phyloP scores from a whole-genome alignment of 2,113 vertebrate species.

The Chaenogobius annularis region DNA sequence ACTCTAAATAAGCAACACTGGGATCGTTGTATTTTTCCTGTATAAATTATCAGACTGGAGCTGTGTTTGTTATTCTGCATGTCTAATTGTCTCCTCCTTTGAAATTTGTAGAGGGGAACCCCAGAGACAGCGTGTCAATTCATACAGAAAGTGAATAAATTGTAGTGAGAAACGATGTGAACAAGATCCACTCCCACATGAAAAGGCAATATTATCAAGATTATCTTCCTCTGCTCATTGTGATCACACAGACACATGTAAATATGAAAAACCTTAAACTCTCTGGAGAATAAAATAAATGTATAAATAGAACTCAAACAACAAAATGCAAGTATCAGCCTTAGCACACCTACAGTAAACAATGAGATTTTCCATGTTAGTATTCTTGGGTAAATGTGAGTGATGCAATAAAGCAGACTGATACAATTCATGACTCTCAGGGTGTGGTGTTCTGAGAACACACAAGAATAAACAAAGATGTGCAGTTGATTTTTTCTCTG shows the following conservation, averaged over 20 bases:
- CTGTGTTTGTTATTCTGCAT: slow-evolving; percentile 41
- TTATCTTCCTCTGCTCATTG: slow-evolving; percentile 13
- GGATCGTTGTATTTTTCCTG: slow-evolving; percentile 13
- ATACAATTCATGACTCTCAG: slow-evolving; percentile 23
- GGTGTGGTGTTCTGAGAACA: slow-evolving; percentile 49
- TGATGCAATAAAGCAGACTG: not conserved
- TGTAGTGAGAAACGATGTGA: slow-evolving; percentile 48
- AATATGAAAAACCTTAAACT: slow-evolving; percentile 11
- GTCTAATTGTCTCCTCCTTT: slow-evolving; percentile 42
- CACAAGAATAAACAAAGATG: slow-evolving; percentile 57
- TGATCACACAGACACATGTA: slow-evolving; percentile 3
- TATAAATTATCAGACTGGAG: slow-evolving; percentile 16
- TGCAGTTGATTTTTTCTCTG: slow-evolving; percentile 53
- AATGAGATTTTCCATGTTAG: not conserved
- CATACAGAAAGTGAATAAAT: slow-evolving; percentile 52
- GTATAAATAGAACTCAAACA: not conserved
- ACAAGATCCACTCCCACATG: slow-evolving; percentile 55
- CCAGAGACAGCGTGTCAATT: slow-evolving; percentile 36
- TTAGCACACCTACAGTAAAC: not conserved
- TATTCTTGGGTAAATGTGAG: not conserved
- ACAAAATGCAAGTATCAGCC: not conserved
- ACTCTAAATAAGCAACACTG: too few species aligned
- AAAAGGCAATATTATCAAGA: slow-evolving; percentile 50
- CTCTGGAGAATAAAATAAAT: not conserved
- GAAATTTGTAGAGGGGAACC: slow-evolving; percentile 47